Conservation (phyloP, 37 sponge, comb jelly and placozoan species). For the Diacarnus erythraeanus region DNA sequence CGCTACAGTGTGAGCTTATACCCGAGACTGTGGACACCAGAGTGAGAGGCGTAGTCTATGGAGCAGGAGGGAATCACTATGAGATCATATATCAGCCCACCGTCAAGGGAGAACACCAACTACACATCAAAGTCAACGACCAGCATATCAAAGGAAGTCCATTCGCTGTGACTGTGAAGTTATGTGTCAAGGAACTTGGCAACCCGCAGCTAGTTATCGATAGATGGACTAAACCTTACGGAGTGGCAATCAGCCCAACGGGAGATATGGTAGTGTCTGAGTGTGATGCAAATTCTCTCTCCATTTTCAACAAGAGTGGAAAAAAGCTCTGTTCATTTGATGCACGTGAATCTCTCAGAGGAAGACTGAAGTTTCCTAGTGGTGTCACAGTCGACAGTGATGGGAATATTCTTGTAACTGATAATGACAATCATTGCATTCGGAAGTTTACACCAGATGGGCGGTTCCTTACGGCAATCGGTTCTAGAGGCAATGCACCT, state of each 20-base stretch:
- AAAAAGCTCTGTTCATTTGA: slow-evolving; percentile 31
- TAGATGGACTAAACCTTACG: slow-evolving; percentile 8
- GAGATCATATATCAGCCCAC: slow-evolving; percentile 27
- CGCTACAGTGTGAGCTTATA: slow-evolving; percentile 19
- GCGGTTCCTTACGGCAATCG: slow-evolving; percentile 22
- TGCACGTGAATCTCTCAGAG: background rate
- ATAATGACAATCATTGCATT: slow-evolving; percentile 36
- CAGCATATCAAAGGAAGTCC: too few relatives aligned
- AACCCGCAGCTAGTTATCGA: background rate
- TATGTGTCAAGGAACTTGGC: background rate
- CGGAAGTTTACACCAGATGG: slow-evolving; percentile 39
- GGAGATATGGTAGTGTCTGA: slow-evolving; percentile 44
- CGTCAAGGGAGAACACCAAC: background rate
- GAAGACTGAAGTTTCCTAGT: slow-evolving; percentile 20
- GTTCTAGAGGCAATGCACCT: slow-evolving; percentile 28
- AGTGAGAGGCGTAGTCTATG: background rate
- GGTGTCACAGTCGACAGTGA: slow-evolving; percentile 33
- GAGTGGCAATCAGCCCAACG: slow-evolving; percentile 16
- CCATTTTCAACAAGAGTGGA: slow-evolving; percentile 18
- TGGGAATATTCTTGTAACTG: slow-evolving; percentile 41
- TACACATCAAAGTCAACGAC: too few relatives aligned
- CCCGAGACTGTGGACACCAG: background rate
- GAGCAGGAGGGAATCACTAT: background rate
- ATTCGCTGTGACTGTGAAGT: slow-evolving; percentile 23
- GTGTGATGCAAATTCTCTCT: background rate